These are phyloP conservation scores for Enteromius treurensis DNA, from an alignment of 2,797 vertebrate species.

Conservation along the genomic window DNA sequence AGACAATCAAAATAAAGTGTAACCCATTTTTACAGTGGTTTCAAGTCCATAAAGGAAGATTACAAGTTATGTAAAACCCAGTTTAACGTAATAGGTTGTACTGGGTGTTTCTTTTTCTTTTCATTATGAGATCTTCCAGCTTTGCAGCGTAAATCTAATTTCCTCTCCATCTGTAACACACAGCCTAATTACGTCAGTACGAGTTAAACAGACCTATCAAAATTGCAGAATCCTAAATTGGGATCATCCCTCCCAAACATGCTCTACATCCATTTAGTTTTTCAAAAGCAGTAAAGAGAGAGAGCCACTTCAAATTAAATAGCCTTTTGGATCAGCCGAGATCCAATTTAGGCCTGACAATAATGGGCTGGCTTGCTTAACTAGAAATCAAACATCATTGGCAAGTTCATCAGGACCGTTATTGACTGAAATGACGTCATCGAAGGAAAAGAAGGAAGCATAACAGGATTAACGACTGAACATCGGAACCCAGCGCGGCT, in stretches of 20 bases:
- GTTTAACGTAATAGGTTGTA: background rate
- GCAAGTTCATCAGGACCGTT: slow-evolving; percentile 46
- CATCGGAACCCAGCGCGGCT: slow-evolving; percentile 42
- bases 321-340: slow-evolving; percentile 41
- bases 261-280: slow-evolving; percentile 23
- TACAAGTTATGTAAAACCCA: background rate
- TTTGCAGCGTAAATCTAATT: slow-evolving; percentile 5
- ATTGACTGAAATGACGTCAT: slow-evolving; percentile 40
- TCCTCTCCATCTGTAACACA: slow-evolving; percentile 9
- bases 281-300: slow-evolving; percentile 34
- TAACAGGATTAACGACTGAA: slow-evolving; percentile 53
- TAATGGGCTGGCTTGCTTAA: slow-evolving; percentile 43
- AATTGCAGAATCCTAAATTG: slow-evolving; percentile 25
- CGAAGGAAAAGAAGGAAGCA: slow-evolving; percentile 31
- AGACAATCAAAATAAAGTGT: too few relatives aligned
- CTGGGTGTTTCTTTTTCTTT: slow-evolving; percentile 6
- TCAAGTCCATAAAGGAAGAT: background rate
- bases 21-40: background rate
- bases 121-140: slow-evolving; percentile 2
- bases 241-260: slow-evolving; percentile 26
- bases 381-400: slow-evolving; percentile 54
- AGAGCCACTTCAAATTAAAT: slow-evolving; percentile 44
- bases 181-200: slow-evolving; percentile 30
- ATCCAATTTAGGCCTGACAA: slow-evolving; percentile 52
- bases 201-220: slow-evolving; percentile 19